A percentile compares a stretch with the other conserved stretches of the same genome.
Conservation (phyloP, 1,140 invertebrate genomes). For the Drosophila repleta region DNA sequence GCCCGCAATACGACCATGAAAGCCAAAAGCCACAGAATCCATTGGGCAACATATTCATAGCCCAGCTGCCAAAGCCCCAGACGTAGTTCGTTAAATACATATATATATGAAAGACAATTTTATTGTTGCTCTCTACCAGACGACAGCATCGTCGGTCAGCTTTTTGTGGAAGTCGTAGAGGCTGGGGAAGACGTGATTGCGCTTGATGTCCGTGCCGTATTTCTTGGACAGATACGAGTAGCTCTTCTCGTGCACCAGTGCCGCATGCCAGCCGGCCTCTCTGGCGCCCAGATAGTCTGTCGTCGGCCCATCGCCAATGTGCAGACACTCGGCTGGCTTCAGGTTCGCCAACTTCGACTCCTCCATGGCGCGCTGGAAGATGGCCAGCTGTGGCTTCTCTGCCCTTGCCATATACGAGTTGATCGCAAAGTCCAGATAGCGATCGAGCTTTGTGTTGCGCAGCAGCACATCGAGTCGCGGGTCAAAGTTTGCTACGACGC, state of each 20-base stretch:
- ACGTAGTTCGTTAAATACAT: slow-evolving; percentile 3
- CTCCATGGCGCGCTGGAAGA: slow-evolving; percentile 90
- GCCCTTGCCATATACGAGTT: slow-evolving; percentile 89
- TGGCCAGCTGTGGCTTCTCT: slow-evolving; percentile 90
- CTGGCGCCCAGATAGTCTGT: slow-evolving; percentile 92
- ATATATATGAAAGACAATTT: slow-evolving; percentile 10
- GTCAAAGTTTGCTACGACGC: slow-evolving; percentile 95
- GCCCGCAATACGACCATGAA: slow-evolving; percentile 90
- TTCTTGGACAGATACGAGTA: slow-evolving; percentile 65
- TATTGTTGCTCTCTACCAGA: slow-evolving; percentile 56
- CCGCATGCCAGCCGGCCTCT: slow-evolving; percentile 90
- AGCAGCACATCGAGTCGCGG: slow-evolving; percentile 90
- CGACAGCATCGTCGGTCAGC: slow-evolving; percentile 63
- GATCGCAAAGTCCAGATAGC: slow-evolving; percentile 92
- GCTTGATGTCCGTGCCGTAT: slow-evolving; percentile 71
- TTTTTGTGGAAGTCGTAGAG: slow-evolving; percentile 83
- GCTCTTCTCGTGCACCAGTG: slow-evolving; percentile 85
- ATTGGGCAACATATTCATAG: slow-evolving; percentile 65
- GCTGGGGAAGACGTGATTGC: slow-evolving; percentile 71
- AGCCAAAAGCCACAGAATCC: slow-evolving; percentile 86
- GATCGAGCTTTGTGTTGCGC: slow-evolving; percentile 86
- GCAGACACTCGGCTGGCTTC: slow-evolving; percentile 88
- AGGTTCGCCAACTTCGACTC: slow-evolving; percentile 83
- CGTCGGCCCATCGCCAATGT: slow-evolving; percentile 91
- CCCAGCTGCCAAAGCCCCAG: slow-evolving; percentile 24